Percentiles rank a stretch among this genome's conserved stretches.
Conservation (phyloP, 2,888 invertebrate species). For the Noctua fimbriata region DNA sequence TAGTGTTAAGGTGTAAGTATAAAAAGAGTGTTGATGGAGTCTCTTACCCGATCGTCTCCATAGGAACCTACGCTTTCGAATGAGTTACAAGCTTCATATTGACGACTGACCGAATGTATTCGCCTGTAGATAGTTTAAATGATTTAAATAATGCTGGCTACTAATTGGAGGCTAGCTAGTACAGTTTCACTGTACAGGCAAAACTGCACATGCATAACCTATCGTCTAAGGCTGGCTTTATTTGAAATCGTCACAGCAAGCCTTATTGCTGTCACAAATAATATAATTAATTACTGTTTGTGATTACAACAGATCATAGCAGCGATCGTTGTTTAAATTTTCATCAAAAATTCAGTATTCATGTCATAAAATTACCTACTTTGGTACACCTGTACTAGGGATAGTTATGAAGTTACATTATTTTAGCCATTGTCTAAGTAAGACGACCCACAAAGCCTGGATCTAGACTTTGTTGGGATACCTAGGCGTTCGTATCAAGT, state of each 20-base stretch:
- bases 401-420: slow-evolving; percentile 45
- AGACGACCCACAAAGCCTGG: slow-evolving; percentile 10
- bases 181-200: background rate
- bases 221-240: background rate
- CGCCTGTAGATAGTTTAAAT: background rate
- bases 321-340: background rate
- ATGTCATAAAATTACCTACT: background rate
- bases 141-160: background rate
- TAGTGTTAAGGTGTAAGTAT: background rate
- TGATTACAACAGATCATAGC: background rate
- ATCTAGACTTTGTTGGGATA: slow-evolving; percentile 37
- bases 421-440: slow-evolving; percentile 50
- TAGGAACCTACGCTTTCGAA: background rate
- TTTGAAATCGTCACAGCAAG: background rate
- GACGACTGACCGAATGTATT: background rate
- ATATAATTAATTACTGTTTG: background rate
- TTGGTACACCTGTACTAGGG: slow-evolving; percentile 9
- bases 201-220: background rate
- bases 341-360: slow-evolving; percentile 8
- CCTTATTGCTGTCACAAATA: background rate
- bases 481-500: slow-evolving; percentile 21
- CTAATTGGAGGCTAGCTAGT: no score
- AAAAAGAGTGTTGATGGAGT: background rate
- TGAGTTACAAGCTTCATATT: background rate
- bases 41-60: background rate